phyloP scores from a whole-genome alignment of 2,113 vertebrate genomes.

The Prolemur simus region DNA sequence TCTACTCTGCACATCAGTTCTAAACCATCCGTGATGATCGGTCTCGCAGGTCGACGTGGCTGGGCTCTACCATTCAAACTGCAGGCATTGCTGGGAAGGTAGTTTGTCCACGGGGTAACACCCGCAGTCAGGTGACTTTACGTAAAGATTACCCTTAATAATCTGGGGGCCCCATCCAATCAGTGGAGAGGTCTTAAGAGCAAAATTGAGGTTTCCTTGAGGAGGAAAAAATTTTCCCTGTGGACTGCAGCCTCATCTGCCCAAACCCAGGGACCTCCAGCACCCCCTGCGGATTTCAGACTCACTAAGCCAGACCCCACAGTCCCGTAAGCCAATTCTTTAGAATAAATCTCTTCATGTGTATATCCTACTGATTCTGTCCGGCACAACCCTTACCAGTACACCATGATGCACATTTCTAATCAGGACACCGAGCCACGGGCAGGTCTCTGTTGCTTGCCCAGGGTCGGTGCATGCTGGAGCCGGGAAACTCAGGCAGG shows the following conservation, averaged over 20 bases:
- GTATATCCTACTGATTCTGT: not conserved
- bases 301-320: not conserved
- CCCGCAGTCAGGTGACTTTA: not conserved
- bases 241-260: not conserved
- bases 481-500: not conserved
- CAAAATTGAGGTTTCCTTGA: not conserved
- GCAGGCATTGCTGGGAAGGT: not conserved
- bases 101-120: not conserved
- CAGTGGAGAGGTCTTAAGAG: not conserved
- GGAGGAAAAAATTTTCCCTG: not conserved
- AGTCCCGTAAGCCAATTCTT: not conserved
- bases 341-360: not conserved
- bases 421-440: not conserved
- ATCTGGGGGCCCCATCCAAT: too few species aligned
- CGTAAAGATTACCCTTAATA: not conserved
- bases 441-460: not conserved
- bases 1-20: fast-evolving
- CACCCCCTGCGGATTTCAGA: not conserved
- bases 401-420: too few species aligned
- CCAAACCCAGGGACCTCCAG: not conserved
- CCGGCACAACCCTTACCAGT: not conserved
- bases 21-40: fast-evolving
- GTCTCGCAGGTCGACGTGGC: fast-evolving
- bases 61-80: fast-evolving
- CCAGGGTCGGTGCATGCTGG: not conserved